Evolutionary conservation across 2,888 invertebrate species (phyloP).

Genomic region (Drosophila putrida): DNA sequence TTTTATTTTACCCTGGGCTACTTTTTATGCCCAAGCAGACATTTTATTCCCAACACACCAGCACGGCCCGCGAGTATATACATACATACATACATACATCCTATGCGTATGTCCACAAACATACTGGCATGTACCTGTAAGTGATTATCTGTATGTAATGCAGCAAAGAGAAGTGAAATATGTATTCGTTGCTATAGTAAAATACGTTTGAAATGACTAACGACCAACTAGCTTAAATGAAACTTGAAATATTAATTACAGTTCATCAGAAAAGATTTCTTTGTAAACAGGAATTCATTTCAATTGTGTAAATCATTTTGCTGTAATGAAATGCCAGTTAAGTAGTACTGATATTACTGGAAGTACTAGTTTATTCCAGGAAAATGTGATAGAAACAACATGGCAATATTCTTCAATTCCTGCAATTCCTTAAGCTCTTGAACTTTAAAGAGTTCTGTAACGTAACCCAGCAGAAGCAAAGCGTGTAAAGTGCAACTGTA

Average conservation of each 20-base stretch:
- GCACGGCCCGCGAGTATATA: constrained; percentile 24
- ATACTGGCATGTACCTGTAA: constrained; percentile 22
- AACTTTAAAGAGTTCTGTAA: neutral
- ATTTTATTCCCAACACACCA: constrained; percentile 67
- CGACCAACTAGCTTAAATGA: neutral
- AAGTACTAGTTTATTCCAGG: neutral
- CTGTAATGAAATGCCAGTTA: no score
- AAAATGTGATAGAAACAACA: neutral
- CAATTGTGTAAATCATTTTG: neutral
- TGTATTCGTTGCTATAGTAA: constrained; percentile 13
- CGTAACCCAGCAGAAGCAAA: neutral
- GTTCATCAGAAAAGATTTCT: neutral
- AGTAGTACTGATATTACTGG: neutral
- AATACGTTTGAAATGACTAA: constrained; percentile 8
- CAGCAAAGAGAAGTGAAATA: constrained; percentile 16
- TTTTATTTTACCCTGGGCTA: constrained; percentile 76
- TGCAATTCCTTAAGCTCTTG: neutral
- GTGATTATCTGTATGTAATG: constrained; percentile 67
- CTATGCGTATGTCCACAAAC: neutral
- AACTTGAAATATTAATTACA: neutral
- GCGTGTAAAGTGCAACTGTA: constrained; percentile 22
- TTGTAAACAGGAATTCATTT: neutral
- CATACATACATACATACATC: neutral
- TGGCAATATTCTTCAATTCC: neutral
- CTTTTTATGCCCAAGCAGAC: constrained; percentile 64